phyloP scores from a whole-genome alignment of 2,797 vertebrate genomes.

The Syngnathus acus region DNA sequence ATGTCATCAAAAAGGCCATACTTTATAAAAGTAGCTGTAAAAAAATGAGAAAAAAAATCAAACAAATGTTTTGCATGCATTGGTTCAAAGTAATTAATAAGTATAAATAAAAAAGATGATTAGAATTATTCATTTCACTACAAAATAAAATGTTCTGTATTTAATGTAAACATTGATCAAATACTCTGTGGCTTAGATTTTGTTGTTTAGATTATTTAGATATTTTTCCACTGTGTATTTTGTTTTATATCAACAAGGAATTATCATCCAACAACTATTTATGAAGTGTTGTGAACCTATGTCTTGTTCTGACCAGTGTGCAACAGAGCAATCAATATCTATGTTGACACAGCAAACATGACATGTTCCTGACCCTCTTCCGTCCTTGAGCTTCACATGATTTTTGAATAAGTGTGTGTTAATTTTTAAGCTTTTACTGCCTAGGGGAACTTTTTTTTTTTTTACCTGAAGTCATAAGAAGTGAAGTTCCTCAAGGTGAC shows the following conservation, averaged over 20 bases:
- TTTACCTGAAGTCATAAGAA: conserved; percentile 79
- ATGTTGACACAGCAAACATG: conserved; percentile 47
- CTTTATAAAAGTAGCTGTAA: too few relatives aligned
- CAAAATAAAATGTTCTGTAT: too few relatives aligned
- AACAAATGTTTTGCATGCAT: too few relatives aligned
- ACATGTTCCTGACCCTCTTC: conserved; percentile 5
- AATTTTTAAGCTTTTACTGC: conserved; percentile 21
- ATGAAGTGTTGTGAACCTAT: background rate
- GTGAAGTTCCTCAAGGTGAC: conserved; percentile 74
- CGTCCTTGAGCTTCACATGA: conserved; percentile 24
- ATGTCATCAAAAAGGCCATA: too few relatives aligned
- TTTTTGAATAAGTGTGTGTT: conserved; percentile 6
- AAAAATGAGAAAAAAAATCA: too few relatives aligned
- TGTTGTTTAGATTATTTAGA: too few relatives aligned
- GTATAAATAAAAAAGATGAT: too few relatives aligned
- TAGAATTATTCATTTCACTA: too few relatives aligned
- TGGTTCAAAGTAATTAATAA: too few relatives aligned
- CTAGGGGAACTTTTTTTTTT: background rate
- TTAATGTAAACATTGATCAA: too few relatives aligned
- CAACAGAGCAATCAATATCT: conserved; percentile 9
- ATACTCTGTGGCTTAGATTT: too few relatives aligned
- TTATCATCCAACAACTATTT: background rate
- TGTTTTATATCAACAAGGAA: background rate
- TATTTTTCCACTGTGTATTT: background rate
- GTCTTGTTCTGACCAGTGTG: conserved; percentile 17